Evolutionary conservation across 2,888 invertebrate species (phyloP).

Genomic region (Tolmerus cingulatus): DNA sequence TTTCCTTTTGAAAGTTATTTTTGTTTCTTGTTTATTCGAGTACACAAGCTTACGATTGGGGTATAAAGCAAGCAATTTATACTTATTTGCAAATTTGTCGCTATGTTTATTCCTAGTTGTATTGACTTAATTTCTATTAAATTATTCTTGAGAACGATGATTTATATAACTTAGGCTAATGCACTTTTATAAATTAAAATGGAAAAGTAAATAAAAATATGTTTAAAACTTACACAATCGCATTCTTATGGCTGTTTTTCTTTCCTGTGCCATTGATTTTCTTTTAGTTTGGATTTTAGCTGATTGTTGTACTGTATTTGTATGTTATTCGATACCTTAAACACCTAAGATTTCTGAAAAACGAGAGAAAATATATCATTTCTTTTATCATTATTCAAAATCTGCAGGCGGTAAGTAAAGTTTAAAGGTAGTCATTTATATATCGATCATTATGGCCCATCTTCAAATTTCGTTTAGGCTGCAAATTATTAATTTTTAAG

Average conservation of each 20-base stretch:
- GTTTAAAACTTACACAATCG: background rate
- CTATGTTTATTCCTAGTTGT: conserved; percentile 5
- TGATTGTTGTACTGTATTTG: background rate
- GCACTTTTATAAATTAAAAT: conserved; percentile 33
- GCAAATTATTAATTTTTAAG: background rate
- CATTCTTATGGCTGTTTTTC: background rate
- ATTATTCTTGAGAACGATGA: conserved; percentile 18
- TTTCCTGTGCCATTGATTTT: background rate
- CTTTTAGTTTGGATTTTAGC: background rate
- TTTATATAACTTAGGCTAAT: conserved; percentile 12
- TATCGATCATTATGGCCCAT: too few species aligned
- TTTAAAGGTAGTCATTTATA: too few species aligned
- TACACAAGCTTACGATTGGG: background rate
- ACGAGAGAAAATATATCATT: too few species aligned
- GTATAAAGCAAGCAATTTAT: background rate
- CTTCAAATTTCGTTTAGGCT: too few species aligned
- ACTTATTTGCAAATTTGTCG: conserved; percentile 4
- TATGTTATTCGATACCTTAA: background rate
- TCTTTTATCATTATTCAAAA: too few species aligned
- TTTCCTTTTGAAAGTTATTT: conserved; percentile 3
- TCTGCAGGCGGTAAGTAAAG: too few species aligned
- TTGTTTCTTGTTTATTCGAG: background rate
- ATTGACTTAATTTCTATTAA: background rate
- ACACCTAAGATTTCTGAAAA: background rate
- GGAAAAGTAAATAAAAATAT: background rate